phyloP scores from a whole-genome alignment of 1,140 invertebrate species.

The Tetraneura akinire region DNA sequence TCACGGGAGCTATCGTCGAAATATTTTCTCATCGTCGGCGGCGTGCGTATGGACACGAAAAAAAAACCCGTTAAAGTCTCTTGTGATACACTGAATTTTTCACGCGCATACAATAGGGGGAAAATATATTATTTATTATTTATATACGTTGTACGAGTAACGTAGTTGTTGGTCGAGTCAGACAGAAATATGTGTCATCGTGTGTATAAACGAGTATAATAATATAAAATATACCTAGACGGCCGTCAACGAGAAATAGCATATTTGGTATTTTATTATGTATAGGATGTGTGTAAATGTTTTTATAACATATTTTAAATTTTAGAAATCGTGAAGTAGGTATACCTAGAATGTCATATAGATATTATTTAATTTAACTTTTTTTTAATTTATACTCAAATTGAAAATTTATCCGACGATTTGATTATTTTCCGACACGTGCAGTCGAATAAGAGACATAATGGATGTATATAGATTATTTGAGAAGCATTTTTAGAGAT shows the following conservation, averaged over 20 bases:
- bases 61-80: conserved; percentile 26
- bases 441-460: neutral
- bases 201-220: no score
- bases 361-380: no score
- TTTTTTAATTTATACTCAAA: no score
- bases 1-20: conserved; percentile 21
- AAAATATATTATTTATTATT: neutral
- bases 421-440: neutral
- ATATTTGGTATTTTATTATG: no score
- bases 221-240: neutral
- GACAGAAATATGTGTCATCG: neutral
- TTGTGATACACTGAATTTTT: conserved; percentile 21
- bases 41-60: neutral
- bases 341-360: no score
- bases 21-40: conserved; percentile 1
- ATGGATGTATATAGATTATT: neutral
- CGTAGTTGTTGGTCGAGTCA: neutral
- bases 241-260: conserved; percentile 11
- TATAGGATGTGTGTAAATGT: neutral
- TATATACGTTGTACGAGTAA: neutral
- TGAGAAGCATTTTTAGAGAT: no score
- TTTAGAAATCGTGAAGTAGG: no score
- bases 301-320: no score
- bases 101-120: neutral
- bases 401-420: no score